phyloP scores from a whole-genome alignment of 2,113 vertebrate genomes.

The Neopipo cinnamomea region DNA sequence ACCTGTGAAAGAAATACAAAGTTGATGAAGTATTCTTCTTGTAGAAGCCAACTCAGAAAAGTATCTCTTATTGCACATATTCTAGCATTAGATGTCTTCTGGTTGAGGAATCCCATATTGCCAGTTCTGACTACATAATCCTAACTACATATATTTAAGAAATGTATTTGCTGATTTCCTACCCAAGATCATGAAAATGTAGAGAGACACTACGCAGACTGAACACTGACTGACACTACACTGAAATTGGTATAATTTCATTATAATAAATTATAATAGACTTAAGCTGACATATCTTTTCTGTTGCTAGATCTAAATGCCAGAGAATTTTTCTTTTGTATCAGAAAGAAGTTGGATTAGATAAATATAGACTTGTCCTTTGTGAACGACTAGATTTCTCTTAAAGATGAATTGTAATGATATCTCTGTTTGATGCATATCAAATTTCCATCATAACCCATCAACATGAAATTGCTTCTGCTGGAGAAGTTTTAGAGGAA shows the following conservation, averaged over 20 bases:
- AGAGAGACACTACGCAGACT: neutral
- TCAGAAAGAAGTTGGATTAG: neutral
- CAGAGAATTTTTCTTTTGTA: neutral
- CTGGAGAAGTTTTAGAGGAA: neutral
- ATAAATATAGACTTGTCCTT: neutral
- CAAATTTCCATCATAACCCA: neutral
- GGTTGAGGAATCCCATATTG: neutral
- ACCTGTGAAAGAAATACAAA: neutral
- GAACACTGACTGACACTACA: too few relatives aligned
- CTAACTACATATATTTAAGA: neutral
- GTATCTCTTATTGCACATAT: accelerated
- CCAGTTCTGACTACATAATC: neutral
- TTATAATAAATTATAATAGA: neutral
- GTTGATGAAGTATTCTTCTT: neutral
- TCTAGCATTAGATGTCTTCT: neutral
- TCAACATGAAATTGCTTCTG: neutral
- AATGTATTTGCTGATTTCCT: neutral
- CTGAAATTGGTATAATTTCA: neutral
- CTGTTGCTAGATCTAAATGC: neutral
- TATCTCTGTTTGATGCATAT: neutral
- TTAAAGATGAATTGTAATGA: neutral
- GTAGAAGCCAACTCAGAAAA: neutral
- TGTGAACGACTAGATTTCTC: neutral
- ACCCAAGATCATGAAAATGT: neutral
- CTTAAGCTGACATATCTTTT: neutral